Base-by-base conservation (phyloP, 2,113 vertebrate genomes). In the Archocentrus centrarchus region DNA sequence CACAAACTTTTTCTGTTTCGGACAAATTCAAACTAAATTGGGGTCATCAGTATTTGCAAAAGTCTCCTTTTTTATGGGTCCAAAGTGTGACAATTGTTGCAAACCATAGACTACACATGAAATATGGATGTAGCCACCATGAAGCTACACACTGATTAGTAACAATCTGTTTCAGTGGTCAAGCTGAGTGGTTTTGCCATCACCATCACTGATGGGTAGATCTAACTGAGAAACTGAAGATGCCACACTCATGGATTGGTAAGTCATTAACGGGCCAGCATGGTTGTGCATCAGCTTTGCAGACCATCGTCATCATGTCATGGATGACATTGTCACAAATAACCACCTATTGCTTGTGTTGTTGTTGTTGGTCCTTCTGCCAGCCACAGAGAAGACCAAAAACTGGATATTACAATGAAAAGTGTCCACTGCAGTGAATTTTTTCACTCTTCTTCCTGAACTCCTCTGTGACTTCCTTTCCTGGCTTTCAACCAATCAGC, bases 61-160 rank as follows among this genome's bases (percentile, higher is more conserved):
- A 32, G 0, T 70, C 66, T 70, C 50, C 15, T 68, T 30, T 53
- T 70, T 27, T 32, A 5, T 18, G 5, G 6, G 15, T 50, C 5
- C 15, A 7, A n/a, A 55, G 47, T 73, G 27, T 73, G 13, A 35
- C 6, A 73, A 27, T 73, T n/a, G 11, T 6, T 14, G 27, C 55
- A 30, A 73, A 73, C 47, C 47, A 73, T 30, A 35, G 27, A n/a
- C 27, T 73, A 27, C 55, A 55, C 20, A 55, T n/a, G 47, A 32
- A 73, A 0, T 0, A 73, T 55, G 47, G 27, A 55, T 18, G 27
- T 73, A 32, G 47, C 3, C 20, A 11, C 20, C 2, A 9, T 57
- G 9, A n/a, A 20, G 20, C 20, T 17, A 32, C 27, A 6, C 44
- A 4, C 10, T 73, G 44, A 41, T 53, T 8, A 3, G 2, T 1